Conservation (phyloP, 2,113 vertebrate genomes). For the Nothoprocta perdicaria region DNA sequence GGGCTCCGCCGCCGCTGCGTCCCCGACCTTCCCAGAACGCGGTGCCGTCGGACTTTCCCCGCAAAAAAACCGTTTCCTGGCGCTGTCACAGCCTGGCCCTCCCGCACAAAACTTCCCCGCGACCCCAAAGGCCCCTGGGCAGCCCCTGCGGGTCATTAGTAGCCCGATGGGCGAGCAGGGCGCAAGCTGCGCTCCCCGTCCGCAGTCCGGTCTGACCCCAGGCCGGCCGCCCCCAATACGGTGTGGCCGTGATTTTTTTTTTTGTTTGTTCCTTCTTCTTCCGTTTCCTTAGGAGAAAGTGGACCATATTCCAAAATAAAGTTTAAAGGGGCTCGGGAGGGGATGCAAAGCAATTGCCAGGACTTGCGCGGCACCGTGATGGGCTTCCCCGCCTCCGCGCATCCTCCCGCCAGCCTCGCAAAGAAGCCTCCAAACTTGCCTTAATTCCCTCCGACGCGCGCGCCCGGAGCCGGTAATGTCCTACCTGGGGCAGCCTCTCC, state of each 20-base stretch:
- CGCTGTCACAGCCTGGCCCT: not conserved
- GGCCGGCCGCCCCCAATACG: too few relatives aligned
- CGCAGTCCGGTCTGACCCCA: fast-evolving
- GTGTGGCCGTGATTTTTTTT: too few relatives aligned
- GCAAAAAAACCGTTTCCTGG: not conserved
- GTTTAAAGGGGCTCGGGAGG: fast-evolving
- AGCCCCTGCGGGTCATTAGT: constrained; percentile 64
- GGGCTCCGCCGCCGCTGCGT: fast-evolving
- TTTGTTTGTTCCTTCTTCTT: too few relatives aligned
- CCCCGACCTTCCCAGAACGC: not conserved
- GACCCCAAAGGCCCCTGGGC: fast-evolving
- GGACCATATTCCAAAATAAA: not conserved
- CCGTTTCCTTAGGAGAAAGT: not conserved
- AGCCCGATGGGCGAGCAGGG: constrained; percentile 75
- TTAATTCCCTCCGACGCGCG: not conserved
- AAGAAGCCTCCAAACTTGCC: not conserved
- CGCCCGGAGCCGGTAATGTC: not conserved
- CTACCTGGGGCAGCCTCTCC: constrained; percentile 38
- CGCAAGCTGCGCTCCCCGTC: constrained; percentile 69
- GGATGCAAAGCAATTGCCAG: not conserved
- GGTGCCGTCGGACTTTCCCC: not conserved
- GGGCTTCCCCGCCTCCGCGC: not conserved
- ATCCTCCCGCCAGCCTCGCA: not conserved
- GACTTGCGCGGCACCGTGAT: not conserved
- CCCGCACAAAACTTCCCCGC: not conserved